A percentile compares a stretch with the other conserved stretches of the same genome.
Conservation (phyloP, 2,113 vertebrate species). For the Glareola pratincola region DNA sequence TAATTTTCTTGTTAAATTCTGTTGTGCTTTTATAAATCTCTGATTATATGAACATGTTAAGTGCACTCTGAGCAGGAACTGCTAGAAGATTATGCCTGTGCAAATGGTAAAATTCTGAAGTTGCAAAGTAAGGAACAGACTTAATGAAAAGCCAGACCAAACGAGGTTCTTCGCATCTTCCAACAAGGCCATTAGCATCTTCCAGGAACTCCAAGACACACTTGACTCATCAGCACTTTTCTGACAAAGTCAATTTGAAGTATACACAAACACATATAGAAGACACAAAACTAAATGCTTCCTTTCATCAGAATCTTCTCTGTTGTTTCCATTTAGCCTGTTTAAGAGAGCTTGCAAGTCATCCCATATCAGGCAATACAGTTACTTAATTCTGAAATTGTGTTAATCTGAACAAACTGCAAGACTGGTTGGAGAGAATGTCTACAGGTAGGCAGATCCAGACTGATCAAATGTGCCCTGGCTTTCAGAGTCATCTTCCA, state of each 20-base stretch:
- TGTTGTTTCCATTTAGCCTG: background rate
- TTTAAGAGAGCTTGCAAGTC: background rate
- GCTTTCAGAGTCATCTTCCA: background rate
- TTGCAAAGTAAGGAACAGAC: background rate
- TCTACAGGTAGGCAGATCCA: background rate
- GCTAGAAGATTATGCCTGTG: fast-evolving
- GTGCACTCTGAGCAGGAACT: background rate
- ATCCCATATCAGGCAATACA: fast-evolving
- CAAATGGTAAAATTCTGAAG: background rate
- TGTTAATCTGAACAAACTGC: background rate
- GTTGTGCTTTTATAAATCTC: background rate
- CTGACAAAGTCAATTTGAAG: background rate
- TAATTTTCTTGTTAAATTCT: background rate
- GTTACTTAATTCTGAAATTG: background rate
- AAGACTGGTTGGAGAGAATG: background rate
- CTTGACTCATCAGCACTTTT: background rate
- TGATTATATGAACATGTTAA: background rate
- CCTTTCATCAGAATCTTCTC: background rate
- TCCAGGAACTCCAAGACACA: background rate
- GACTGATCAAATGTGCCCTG: background rate
- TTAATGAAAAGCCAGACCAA: background rate
- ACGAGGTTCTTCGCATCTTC: background rate
- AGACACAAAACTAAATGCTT: background rate
- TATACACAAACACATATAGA: background rate
- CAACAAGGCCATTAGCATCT: background rate